A percentile compares a stretch with the other conserved stretches of the same genome.
phyloP scores from a whole-genome alignment of 2,113 vertebrate species.

The Gopherus evgoodei region DNA sequence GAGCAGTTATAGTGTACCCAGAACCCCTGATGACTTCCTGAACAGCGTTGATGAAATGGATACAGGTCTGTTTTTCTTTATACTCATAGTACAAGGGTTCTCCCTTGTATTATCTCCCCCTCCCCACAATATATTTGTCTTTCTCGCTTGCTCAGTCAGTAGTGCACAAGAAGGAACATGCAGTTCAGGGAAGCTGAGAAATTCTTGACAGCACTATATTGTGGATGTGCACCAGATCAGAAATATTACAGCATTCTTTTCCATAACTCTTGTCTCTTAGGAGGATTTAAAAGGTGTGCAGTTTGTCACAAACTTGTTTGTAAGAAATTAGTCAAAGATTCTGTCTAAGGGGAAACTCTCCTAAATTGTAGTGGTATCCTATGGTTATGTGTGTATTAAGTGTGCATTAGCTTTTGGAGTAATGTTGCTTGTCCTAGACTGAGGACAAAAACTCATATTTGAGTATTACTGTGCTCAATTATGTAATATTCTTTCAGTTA shows the following conservation, averaged over 20 bases:
- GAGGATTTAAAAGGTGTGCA: background rate
- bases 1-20: slow-evolving; percentile 99
- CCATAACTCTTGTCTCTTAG: background rate
- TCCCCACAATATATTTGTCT: background rate
- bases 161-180: background rate
- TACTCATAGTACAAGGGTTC: background rate
- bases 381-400: background rate
- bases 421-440: background rate
- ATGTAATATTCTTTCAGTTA: background rate
- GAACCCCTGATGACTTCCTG: slow-evolving; percentile 98
- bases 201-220: background rate
- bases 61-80: slow-evolving; percentile 84
- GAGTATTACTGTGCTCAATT: background rate
- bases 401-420: background rate
- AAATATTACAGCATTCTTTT: background rate
- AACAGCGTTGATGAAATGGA: slow-evolving; percentile 99
- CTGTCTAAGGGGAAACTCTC: background rate
- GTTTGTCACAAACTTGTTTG: background rate
- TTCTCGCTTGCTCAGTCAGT: background rate
- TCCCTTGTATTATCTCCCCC: background rate
- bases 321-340: background rate
- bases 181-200: background rate
- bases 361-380: background rate
- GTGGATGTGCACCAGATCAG: too few species aligned
- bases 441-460: background rate